Evolutionary conservation across 2,113 vertebrate species (phyloP), one percentile per base, ranked within the genome.

Genomic region (Tetrax tetrax): DNA sequence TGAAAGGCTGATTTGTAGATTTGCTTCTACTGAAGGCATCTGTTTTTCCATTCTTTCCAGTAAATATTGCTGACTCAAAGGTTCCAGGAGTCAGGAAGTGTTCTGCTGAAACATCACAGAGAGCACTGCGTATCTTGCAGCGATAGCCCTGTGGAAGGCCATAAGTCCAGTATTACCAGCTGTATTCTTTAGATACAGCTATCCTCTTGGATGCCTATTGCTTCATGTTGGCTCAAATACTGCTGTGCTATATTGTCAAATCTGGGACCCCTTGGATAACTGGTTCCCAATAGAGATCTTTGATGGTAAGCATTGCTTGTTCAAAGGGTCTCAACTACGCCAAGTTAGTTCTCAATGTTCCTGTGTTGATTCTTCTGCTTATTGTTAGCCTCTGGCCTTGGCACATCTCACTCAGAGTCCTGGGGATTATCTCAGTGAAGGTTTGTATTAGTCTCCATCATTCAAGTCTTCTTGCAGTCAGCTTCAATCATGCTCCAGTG

Each of bases 1-100:
- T 87, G 83, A 91, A 92, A 93, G 74, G 48, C 33, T 64, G 56
- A 66, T 83, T 93, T 93, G 69, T 78, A 83, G 54, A 83, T 43
- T 57, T 61, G 24, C 28, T 92, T 89, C 68, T 88, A 61, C 48
- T 53, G 77, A 37, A 72, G 61, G 28, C 65, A 72, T 79, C 76
- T 1, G 2, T 2, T 84, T 92, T 90, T 96, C 50, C 63, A 35
- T 83, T 38, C 61, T 93, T 87, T 94, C 60, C 87, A 85, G 51
- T 35, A 85, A 80, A 85, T 89, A 64, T 21, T 89, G 85, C 94
- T 95, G 95, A 94, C 63, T 77, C 6, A 7, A 54, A 65, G 71
- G 41, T 70, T 87, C 25, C 71, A 29, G 71, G 38, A 90, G 60
- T 69, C 76, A 64, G 79, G 50, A 90, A 50, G 37, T 7, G 59